These are phyloP conservation scores for Aphidoletes aphidimyza DNA, from an alignment of 2,888 invertebrate genomes.

Conservation along the genomic window DNA sequence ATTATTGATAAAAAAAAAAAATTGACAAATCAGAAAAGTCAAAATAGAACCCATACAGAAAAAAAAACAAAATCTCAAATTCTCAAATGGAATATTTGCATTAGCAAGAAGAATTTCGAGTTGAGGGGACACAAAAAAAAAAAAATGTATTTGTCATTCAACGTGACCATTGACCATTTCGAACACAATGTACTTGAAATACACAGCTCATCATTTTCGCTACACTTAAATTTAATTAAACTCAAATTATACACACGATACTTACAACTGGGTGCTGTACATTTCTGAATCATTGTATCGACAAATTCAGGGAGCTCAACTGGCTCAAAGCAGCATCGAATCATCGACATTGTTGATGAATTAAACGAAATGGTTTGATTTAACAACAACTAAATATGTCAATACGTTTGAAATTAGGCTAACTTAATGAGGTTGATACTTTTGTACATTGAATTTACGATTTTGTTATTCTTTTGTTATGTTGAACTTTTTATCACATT, in stretches of 20 bases:
- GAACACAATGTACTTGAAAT: not conserved
- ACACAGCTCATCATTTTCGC: no score
- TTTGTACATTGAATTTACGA: not conserved
- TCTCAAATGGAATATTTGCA: no score
- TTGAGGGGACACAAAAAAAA: not conserved
- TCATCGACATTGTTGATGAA: constrained; percentile 80
- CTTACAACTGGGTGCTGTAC: constrained; percentile 86
- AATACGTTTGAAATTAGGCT: not conserved
- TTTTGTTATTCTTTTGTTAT: not conserved
- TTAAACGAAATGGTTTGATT: no score
- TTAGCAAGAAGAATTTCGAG: no score
- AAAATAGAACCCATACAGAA: not conserved
- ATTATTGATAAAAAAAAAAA: constrained; percentile 33
- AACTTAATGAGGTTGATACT: not conserved
- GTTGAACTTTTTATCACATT: not conserved
- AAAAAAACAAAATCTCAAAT: no score
- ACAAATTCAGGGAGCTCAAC: constrained; percentile 79
- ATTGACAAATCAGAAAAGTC: constrained; percentile 43
- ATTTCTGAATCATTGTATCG: constrained; percentile 80
- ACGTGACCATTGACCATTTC: not conserved
- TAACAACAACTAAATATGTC: not conserved
- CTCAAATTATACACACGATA: no score
- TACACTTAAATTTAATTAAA: not conserved
- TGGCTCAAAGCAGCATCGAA: constrained; percentile 84
- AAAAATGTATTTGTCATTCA: not conserved